phyloP scores from a whole-genome alignment of 2,888 invertebrate species.

The Nephrotoma guestfalica region DNA sequence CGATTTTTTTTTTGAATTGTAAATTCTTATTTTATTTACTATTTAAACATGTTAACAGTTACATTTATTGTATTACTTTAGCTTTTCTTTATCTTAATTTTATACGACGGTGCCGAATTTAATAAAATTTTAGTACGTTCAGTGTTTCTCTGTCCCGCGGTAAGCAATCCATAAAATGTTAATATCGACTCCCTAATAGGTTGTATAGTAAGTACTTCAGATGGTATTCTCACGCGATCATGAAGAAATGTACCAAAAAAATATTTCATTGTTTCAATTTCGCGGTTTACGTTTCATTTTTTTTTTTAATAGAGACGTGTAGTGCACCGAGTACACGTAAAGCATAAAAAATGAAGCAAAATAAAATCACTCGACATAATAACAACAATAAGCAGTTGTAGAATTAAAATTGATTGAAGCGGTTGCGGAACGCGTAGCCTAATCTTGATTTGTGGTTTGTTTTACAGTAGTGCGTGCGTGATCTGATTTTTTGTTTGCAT shows the following conservation, averaged over 20 bases:
- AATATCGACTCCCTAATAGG: too few relatives aligned
- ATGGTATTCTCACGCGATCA: background rate
- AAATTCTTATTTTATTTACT: background rate
- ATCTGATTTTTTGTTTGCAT: background rate
- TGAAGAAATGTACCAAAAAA: background rate
- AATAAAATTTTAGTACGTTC: background rate
- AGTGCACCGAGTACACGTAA: background rate
- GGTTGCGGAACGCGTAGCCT: background rate
- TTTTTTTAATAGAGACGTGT: background rate
- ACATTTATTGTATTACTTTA: background rate
- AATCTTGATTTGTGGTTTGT: background rate
- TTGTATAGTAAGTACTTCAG: too few relatives aligned
- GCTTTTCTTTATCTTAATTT: background rate
- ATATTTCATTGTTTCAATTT: background rate
- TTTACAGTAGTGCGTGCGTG: background rate
- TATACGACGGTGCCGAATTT: background rate
- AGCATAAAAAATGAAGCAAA: background rate
- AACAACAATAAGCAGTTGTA: background rate
- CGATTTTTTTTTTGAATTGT: background rate
- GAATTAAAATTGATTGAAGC: background rate
- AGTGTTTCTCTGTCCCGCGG: background rate
- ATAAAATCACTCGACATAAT: background rate
- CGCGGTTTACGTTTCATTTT: background rate
- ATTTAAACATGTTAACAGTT: background rate
- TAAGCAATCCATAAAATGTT: background rate